Conservation (phyloP, 2,797 vertebrate genomes). For the Enteromius argenteus region DNA sequence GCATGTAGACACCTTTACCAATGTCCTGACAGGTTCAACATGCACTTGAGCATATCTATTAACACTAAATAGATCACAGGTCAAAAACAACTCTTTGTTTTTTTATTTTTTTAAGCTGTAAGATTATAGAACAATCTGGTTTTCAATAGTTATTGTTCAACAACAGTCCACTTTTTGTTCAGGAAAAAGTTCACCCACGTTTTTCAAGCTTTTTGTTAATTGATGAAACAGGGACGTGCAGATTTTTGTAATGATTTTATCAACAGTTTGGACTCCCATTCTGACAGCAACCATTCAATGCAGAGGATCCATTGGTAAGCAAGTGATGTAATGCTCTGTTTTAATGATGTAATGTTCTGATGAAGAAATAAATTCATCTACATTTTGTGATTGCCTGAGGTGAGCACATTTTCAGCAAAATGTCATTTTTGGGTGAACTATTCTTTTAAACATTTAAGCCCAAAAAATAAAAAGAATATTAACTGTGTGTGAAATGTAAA, state of each 20-base stretch:
- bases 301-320: too few relatives aligned
- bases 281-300: background rate
- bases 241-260: background rate
- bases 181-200: background rate
- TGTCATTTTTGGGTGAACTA: background rate
- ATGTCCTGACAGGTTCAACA: background rate
- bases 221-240: background rate
- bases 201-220: background rate
- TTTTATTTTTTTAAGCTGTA: background rate
- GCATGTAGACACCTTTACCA: background rate
- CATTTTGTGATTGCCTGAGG: background rate
- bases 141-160: background rate
- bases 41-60: background rate
- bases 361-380: background rate
- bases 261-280: background rate
- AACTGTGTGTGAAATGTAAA: background rate
- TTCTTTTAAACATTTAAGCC: background rate
- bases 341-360: background rate
- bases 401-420: background rate
- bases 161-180: background rate
- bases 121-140: background rate
- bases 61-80: background rate
- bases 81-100: background rate
- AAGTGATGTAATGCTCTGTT: background rate
- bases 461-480: background rate